A percentile compares a stretch with the other conserved stretches of the same genome.
Evolutionary conservation across 2,797 vertebrate species (phyloP).

Genomic region (Microctenopoma stevenorrisi): DNA sequence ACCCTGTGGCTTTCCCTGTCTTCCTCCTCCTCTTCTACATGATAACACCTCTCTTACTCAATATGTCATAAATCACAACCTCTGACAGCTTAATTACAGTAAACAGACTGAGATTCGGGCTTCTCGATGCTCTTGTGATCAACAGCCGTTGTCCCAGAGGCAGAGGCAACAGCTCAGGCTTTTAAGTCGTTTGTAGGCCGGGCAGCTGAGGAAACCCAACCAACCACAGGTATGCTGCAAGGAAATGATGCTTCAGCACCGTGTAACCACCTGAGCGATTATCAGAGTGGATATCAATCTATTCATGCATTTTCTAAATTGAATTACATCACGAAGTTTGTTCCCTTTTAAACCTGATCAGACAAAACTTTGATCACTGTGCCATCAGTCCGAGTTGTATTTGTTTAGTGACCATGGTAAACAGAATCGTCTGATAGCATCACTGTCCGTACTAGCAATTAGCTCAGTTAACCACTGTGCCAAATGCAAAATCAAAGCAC

Average conservation of each 20-base stretch:
- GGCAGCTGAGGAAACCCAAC: constrained; percentile 68
- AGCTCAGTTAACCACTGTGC: background rate
- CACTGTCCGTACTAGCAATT: background rate
- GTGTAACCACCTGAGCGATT: constrained; percentile 16
- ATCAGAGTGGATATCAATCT: constrained; percentile 14
- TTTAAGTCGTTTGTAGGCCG: constrained; percentile 67
- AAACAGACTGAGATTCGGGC: constrained; percentile 78
- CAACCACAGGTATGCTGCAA: constrained; percentile 75
- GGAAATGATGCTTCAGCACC: constrained; percentile 69
- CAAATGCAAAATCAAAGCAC: background rate
- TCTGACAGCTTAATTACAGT: constrained; percentile 85
- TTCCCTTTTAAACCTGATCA: too few relatives aligned
- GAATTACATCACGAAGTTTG: background rate
- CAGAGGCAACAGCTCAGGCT: constrained; percentile 60
- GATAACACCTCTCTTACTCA: constrained; percentile 82
- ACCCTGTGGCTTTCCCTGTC: constrained; percentile 64
- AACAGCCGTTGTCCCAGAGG: constrained; percentile 78
- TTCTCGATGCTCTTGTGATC: constrained; percentile 72
- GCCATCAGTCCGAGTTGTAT: too few relatives aligned
- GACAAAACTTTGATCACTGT: too few relatives aligned
- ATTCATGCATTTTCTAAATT: background rate
- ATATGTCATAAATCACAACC: constrained; percentile 81
- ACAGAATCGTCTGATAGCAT: too few relatives aligned
- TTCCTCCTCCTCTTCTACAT: constrained; percentile 48
- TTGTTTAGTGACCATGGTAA: too few relatives aligned